Conservation (phyloP, 2,113 vertebrate species). For the Callipepla squamata region DNA sequence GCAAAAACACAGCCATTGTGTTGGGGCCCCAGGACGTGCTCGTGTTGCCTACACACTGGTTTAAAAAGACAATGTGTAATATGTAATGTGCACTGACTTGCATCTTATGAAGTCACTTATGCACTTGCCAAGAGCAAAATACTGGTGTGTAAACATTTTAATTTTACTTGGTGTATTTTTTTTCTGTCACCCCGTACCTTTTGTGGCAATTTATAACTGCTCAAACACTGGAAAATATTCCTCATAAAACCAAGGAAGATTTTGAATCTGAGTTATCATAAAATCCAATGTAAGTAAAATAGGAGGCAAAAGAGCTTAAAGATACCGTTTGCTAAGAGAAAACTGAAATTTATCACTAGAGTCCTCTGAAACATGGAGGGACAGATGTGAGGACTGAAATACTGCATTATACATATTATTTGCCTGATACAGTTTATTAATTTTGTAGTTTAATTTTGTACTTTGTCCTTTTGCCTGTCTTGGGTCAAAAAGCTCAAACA, state of each 20-base stretch:
- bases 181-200: conserved; percentile 4
- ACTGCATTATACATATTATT: background rate
- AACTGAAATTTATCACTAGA: background rate
- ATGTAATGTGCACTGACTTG: conserved; percentile 49
- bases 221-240: conserved; percentile 26
- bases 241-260: background rate
- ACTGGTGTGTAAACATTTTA: conserved; percentile 23
- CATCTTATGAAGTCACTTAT: conserved; percentile 44
- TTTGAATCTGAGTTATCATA: background rate
- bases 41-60: conserved; percentile 9
- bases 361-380: background rate
- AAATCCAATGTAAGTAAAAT: conserved; percentile 16
- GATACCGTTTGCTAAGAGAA: background rate
- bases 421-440: background rate
- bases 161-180: conserved; percentile 2
- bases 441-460: background rate
- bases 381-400: background rate
- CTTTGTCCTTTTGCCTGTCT: background rate
- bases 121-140: conserved; percentile 57
- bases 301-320: background rate
- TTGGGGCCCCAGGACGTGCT: background rate
- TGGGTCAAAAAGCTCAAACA: background rate
- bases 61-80: conserved; percentile 53
- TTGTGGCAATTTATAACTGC: conserved; percentile 10
- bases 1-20: background rate